Evolutionary conservation across 2,113 vertebrate genomes (phyloP), one percentile per base, ranked within the genome.

Genomic region (Cathartes aura): DNA sequence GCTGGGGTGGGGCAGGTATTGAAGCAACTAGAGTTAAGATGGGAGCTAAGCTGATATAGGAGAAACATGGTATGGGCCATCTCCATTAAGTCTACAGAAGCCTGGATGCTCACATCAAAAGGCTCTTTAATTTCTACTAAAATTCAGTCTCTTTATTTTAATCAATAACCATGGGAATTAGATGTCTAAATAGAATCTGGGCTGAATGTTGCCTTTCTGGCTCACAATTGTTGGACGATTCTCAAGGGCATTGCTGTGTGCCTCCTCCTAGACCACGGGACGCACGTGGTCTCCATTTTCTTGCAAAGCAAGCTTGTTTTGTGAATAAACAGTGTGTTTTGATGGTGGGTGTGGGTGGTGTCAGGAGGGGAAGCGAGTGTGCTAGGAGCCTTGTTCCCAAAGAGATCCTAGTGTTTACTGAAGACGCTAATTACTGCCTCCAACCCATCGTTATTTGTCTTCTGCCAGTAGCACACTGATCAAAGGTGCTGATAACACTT

Each of bases 41-140:
- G 5, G n/a, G 12, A 86, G 67, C 55, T 86, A 45, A 38, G 23
- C 42, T 1, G 0, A 2, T 34, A 14, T 0, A n/a, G 38, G 6
- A 86, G 60, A n/a, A 78, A n/a, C 11, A 7, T 5, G 6, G 8
- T 56, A 34, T 34, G 30, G 47, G 19, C 30, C 36, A 12, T 72
- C 48, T 36, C 30, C 9, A 5, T 38, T 12, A 56, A 64, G 10
- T 38, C 40, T 64, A 8, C 47, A 36, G 38, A 84, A 72, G 7
- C 6, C 27, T 80, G 63, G 20, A 56, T 92, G 26, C 42, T 74
- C 48, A 60, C 66, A 59, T 45, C 50, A 82, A 87, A 91, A 84
- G 19, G 5, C 24, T 72, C 6, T n/a, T 58, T 73, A 63, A 76
- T 56, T 50, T 85, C 64, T 82, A 1, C 80, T 60, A 43, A 80